These are phyloP conservation scores for Neolamprologus devosi DNA, from an alignment of 2,113 vertebrate genomes.

Conservation along the genomic window DNA sequence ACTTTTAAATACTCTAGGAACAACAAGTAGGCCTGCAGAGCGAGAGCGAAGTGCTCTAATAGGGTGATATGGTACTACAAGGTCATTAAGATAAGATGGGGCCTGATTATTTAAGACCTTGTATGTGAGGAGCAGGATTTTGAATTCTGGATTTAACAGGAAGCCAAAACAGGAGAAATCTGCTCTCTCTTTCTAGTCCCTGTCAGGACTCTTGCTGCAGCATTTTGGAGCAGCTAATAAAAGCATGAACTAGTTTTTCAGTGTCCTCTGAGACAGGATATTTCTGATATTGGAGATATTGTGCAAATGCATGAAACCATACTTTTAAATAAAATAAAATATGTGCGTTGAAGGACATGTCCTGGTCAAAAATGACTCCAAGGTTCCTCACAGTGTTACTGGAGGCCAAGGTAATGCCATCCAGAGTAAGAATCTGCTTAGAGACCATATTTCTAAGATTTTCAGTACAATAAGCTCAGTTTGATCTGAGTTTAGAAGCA, in stretches of 20 bases:
- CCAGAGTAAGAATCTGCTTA: fast-evolving
- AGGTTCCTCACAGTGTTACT: not conserved
- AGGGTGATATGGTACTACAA: no score
- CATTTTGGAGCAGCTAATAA: not conserved
- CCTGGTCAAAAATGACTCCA: not conserved
- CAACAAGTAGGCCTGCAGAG: no score
- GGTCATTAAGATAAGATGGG: no score
- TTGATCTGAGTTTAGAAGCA: not conserved
- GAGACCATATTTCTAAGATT: fast-evolving
- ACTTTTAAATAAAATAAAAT: not conserved
- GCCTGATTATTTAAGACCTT: no score
- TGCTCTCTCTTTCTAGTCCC: not conserved
- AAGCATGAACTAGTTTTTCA: not conserved
- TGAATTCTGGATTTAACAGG: not conserved
- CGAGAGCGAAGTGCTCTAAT: fast-evolving
- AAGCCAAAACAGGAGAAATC: not conserved
- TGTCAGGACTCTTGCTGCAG: not conserved
- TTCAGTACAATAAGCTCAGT: not conserved
- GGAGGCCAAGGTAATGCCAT: not conserved
- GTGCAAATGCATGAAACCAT: fast-evolving
- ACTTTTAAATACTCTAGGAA: no score
- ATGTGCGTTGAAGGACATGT: fast-evolving
- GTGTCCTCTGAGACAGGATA: not conserved
- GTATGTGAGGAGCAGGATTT: not conserved
- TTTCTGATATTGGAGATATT: not conserved